Base-by-base conservation (phyloP, 2,888 invertebrate species). In the Agonopterix heracliana region DNA sequence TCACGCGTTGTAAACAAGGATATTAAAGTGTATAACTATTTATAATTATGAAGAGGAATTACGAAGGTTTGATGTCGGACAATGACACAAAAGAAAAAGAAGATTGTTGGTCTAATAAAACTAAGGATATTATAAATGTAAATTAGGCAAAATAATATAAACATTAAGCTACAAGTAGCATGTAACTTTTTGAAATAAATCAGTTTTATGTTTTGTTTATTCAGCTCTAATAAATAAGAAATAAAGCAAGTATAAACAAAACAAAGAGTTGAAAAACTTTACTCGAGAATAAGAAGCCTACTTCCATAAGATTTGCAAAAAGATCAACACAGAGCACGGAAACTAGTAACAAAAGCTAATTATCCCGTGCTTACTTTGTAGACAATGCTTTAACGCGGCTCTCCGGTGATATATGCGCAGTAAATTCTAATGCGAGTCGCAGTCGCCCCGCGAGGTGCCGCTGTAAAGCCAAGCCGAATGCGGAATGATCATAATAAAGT, bases 401-500 rank as follows among this genome's bases (percentile, higher is more conserved):
- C 57, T 57, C 56, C 58, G 46, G 68, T 81, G 83, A 86, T 81
- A 82, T 80, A 84, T 73, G 82, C 70, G 80, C 78, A 68, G 75
- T 83, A 83, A 81, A 83, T 83, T 79, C 74, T 84, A 84, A 85
- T 78, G 81, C 68, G 75, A 70, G 63, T 64, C 44, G 38, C 26
- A 26, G 26, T 26, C 26, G 68, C 71, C 71, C 78, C 78, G 78
- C 81, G 80, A 81, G 79, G 73, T 74, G 66, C 59, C 41, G 64
- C 73, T 61, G 74, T 77, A 78, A 81, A 79, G 72, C 75, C 70
- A 58, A 68, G 66, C 69, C 72, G 75, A 78, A 78, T 74, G 66
- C 73, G 70, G 70, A 78, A 79, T 78, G 76, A 81, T 82, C 79
- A 84, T 84, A 83, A 85, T 86, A 86, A 87, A 87, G 82, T 83